Evolutionary conservation across 2,113 vertebrate species (phyloP), one percentile per base, ranked within the genome.

Genomic region (Syngnathus typhle): DNA sequence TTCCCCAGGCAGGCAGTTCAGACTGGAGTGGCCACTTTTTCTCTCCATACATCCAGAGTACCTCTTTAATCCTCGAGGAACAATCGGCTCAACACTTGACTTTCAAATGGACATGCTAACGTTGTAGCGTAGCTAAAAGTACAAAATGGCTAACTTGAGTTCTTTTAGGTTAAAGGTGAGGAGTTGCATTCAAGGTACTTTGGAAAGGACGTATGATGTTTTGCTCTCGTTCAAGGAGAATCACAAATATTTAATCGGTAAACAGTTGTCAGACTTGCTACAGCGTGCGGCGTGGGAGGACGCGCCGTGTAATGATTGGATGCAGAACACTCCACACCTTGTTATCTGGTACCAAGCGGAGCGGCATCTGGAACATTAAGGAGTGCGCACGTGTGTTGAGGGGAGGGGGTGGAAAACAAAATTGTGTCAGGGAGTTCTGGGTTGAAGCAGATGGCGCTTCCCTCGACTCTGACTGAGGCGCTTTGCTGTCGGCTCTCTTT

Each of bases 261-360:
- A 59, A 62, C 9, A 7, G 10, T 67, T 41, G 7, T 5, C 1
- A 7, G 64, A 47, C 72, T 75, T 67, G 23, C 62, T 41, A 43
- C 44, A 67, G 49, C 51, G 32, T 41, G 21, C n/a, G 23, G 46
- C n/a, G 83, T 76, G 78, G 84, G 80, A 77, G 82, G 71, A 71
- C 37, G 59, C 71, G 15, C 68, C 69, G 70, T 76, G 80, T 58
- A 67, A 75, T 85, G 89, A 89, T 72, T 55, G 56, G 77, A 81
- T 41, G 21, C 88, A 88, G 85, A 86, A 56, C 80, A 76, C 71
- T 73, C 74, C 73, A 67, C 82, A 82, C 79, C 83, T 89, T 69
- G 64, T 88, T 90, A 91, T 91, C 75, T 86, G 85, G 87, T 89
- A 88, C 89, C 86, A 81, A 81, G 76, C 49, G 79, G 89, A 83